Base-by-base conservation (phyloP, 2,888 invertebrate genomes). In the Caenorhabditis afra region DNA sequence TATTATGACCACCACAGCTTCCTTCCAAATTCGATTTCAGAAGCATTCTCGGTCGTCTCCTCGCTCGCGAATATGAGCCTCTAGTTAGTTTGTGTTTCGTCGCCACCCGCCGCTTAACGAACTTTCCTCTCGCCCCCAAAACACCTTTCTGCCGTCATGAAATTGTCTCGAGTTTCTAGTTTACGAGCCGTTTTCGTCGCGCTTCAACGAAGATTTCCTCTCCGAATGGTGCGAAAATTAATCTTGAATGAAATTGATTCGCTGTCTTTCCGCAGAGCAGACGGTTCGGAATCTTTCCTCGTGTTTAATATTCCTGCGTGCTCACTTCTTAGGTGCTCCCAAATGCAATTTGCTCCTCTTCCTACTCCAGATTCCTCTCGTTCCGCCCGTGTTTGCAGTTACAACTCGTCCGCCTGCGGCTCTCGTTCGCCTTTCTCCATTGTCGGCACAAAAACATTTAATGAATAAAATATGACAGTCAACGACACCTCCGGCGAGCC, bases 381-480 rank as follows among this genome's bases (percentile, higher is more conserved):
- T 29, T 35, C 14, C 35, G 4, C 45, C 41, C 29, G 7, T 37
- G 23, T 55, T 57, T 41, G 16, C 55, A 65, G 58, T 41, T 20
- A 23, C 29, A 8, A 10, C 57, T 16, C 16, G 20, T 50, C 20
- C 52, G 18, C 11, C 35, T 47, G 10, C 20, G 35, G 20, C 62
- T 44, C 61, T 61, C 45, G 61, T 61, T 70, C 70, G 61, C 70
- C 45, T 62, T 55, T 62, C 49, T 16, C 53, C 71, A 71, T 71
- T 64, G 64, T 64, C 73, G 62, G 50, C 73, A 64, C 64, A 73
- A 73, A 73, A 73, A 73, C 73, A 73, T 73, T 73, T 73, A 73
- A 73, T 73, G 73, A 73, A 73, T 73, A 73, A 73, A 64, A 73
- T 73, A 73, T 73, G 73, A 73, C 64, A 64, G 73, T 73, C 73